A percentile compares a stretch with the other conserved stretches of the same genome.
Conservation (phyloP, 1,140 invertebrate genomes). For the Drosophila eugracilis region DNA sequence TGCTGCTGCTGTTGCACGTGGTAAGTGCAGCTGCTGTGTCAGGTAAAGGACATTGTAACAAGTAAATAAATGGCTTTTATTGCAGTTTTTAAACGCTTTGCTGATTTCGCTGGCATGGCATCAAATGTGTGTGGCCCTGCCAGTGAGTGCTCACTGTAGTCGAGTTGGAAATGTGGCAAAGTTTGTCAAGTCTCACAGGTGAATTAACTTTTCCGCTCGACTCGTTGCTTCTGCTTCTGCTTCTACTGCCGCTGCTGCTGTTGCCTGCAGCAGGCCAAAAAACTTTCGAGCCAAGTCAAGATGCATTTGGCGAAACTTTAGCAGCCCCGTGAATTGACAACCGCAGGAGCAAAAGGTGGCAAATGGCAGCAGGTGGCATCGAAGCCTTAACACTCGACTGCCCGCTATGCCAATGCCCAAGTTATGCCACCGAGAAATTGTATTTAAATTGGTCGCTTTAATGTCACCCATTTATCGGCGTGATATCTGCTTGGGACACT, state of each 20-base stretch:
- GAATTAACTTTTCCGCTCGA: conserved; percentile 79
- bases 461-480: conserved; percentile 21
- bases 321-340: conserved; percentile 65
- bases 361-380: conserved; percentile 41
- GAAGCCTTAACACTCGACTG: conserved; percentile 63
- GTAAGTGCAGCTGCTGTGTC: conserved; percentile 25
- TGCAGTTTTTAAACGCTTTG: conserved; percentile 81
- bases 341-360: conserved; percentile 50
- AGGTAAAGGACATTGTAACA: conserved; percentile 71
- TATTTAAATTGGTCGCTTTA: conserved; percentile 64
- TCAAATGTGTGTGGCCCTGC: conserved; percentile 66
- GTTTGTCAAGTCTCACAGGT: conserved; percentile 80
- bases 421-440: conserved; percentile 44
- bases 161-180: conserved; percentile 53
- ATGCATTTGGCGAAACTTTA: conserved; percentile 76
- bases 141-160: conserved; percentile 29
- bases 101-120: conserved; percentile 69
- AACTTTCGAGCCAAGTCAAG: conserved; percentile 71
- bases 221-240: conserved; percentile 43
- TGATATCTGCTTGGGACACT: conserved; percentile 16
- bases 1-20: too few species aligned
- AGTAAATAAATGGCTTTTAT: conserved; percentile 77
- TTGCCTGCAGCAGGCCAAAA: conserved; percentile 57
- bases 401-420: conserved; percentile 54
- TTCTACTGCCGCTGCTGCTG: conserved; percentile 25